phyloP scores from a whole-genome alignment of 2,888 invertebrate genomes.

The Tineola bisselliella region DNA sequence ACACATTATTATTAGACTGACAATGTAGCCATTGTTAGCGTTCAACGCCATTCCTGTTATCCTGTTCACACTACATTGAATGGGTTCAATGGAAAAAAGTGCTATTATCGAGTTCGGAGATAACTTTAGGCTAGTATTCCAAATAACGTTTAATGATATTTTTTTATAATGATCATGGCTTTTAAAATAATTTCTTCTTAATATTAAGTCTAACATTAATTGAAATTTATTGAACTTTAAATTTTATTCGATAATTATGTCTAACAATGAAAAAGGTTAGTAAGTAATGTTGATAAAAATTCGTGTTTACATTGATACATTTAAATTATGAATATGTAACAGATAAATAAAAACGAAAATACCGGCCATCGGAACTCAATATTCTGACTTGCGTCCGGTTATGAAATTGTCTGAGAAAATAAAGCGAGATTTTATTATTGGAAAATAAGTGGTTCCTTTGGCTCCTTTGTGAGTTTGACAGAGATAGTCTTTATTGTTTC shows the following conservation, averaged over 20 bases:
- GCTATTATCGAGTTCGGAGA: constrained; percentile 27
- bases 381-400: constrained; percentile 8
- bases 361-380: not conserved
- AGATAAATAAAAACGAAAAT: not conserved
- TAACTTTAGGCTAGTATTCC: not conserved
- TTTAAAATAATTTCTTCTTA: too few relatives aligned
- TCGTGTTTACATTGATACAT: too few relatives aligned
- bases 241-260: too few relatives aligned
- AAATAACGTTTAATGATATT: not conserved
- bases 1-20: constrained; percentile 16
- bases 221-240: too few relatives aligned
- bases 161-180: too few relatives aligned
- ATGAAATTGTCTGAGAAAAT: constrained; percentile 8
- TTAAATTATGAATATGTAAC: too few relatives aligned
- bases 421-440: constrained; percentile 6
- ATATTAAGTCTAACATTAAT: too few relatives aligned
- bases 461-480: constrained; percentile 1
- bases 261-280: too few relatives aligned
- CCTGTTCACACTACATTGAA: constrained; percentile 51
- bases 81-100: constrained; percentile 44
- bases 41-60: constrained; percentile 43
- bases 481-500: constrained; percentile 5
- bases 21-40: constrained; percentile 29
- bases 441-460: constrained; percentile 9
- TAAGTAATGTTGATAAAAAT: too few relatives aligned